Percentiles rank a stretch among this genome's conserved stretches.
Conservation (phyloP, 2,888 invertebrate species). For the Melieria picta region DNA sequence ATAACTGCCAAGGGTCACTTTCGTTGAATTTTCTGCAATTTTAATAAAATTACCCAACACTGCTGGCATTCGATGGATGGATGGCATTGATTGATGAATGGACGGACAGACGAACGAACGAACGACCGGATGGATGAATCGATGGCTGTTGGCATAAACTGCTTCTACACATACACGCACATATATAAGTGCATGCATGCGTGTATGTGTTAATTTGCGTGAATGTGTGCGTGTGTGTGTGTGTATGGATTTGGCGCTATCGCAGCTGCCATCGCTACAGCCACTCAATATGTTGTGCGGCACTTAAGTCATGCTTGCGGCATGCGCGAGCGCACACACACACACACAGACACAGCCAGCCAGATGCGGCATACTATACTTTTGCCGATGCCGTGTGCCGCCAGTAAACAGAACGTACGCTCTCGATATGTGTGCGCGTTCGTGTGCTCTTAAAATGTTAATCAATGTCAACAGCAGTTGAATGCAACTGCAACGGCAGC, state of each 20-base stretch:
- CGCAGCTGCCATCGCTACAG: not conserved
- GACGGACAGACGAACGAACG: too few relatives aligned
- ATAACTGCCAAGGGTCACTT: too few relatives aligned
- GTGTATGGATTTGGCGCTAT: not conserved
- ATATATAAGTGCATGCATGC: not conserved
- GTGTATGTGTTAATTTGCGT: not conserved
- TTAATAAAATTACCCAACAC: not conserved
- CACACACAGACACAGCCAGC: too few relatives aligned
- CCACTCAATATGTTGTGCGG: constrained; percentile 1
- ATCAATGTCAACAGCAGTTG: constrained; percentile 15
- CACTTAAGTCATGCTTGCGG: constrained; percentile 3
- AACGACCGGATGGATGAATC: too few relatives aligned
- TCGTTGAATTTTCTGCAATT: not conserved
- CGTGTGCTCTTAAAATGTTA: constrained; percentile 18
- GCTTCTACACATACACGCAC: too few relatives aligned
- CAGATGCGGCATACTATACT: too few relatives aligned
- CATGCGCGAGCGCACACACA: not conserved
- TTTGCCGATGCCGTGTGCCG: not conserved
- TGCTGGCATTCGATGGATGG: not conserved
- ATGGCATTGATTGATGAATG: not conserved
- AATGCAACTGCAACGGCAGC: not conserved
- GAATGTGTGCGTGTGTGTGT: not conserved
- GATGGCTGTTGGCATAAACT: too few relatives aligned
- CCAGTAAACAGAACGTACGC: not conserved
- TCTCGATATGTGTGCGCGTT: not conserved